Base-by-base conservation (phyloP, 2,113 vertebrate species). In the Mus spicilegus region DNA sequence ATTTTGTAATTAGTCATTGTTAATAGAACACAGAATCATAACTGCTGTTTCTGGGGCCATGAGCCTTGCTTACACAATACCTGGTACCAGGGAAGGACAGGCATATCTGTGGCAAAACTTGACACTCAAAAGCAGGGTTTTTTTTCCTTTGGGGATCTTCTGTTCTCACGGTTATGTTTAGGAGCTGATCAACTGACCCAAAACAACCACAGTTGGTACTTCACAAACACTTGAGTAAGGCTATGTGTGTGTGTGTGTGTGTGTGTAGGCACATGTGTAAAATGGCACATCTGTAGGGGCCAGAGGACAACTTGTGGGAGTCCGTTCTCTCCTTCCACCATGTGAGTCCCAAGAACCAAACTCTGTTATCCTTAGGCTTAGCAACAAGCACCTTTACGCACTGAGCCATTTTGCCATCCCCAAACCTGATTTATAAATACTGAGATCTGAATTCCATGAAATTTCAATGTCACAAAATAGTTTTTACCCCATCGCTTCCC, bases 1-100 rank as follows among this genome's bases (percentile, higher is more conserved):
- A 69, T 92, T 97, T 90, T 85, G 16, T 54, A 73, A 61, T 94
- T 87, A 56, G 30, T 65, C 54, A 39, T 61, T 87, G 42, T 80
- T 91, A 70, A 58, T 30, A 17, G 33, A 36, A 10, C 76, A 42
- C 46, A 97, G 78, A 93, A 73, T 72, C 33, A 1, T 77, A 58
- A 86, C 36, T 86, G 54, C 17, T 78, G 24, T 65, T 80, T 93
- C 42, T 46, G 82, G 89, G 87, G 75, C 16, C 17, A 81, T 82
- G 36, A 93, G 46, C 54, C 39, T 76, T n/a, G 7, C 51, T 80
- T 94, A 90, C 28, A 92, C 91, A 69, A 30, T 61, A 42, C 67
- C 90, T 14, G 36, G 0, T 77, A 61, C 22, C 56, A 63, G 33
- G 39, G 63, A 72, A 72, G 30, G 22, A 90, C 30, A 10, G 10